Base-by-base conservation (phyloP, 2,888 invertebrate genomes). In the Scaptomyza caliginosa region DNA sequence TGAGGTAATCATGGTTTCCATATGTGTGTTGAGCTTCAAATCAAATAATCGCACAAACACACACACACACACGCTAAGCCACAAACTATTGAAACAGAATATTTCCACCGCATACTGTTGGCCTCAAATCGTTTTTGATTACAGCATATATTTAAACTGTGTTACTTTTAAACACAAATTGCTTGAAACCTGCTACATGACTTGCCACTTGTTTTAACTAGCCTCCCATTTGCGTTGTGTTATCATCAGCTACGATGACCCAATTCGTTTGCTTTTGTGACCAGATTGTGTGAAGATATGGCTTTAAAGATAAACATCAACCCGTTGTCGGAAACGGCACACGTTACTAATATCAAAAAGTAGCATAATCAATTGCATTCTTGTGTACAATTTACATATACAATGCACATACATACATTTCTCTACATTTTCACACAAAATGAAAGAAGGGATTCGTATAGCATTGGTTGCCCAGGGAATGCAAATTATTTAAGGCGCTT, bases 1-100 rank as follows among this genome's bases (percentile, higher is more conserved):
- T 78, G 82, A 67, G 65, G 68, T 85, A 74, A 81, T 85, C 78
- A 80, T 74, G 64, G 72, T 81, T 84, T 78, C 42, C 58, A 65
- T 64, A 71, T 72, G 55, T 49, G 64, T 40, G 51, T 38, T 63
- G 4, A 55, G 34, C 46, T 49, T 34, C 49, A 86, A 72, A 71
- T 67, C 71, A 78, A 78, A 79, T 59, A 59, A 49, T 34, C 57
- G 48, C 51, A 51, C 43, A 58, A 26, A 48, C 34, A 36, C 49
- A 38, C 23, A 39, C 38, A 43, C 26, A 16, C 17, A 28, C 24
- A 58, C 19, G 38, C 40, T 21, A n/a, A 26, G 26, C 17, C 24
- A 38, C 19, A 17, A 71, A 71, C 71, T 74, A 75, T 59, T 66
- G 57, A 51, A 50, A 28, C 30, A 30, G 34, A 34, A 28, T 38